Evolutionary conservation across 1,140 invertebrate genomes (phyloP).

Genomic region (Campoletis sonorensis): DNA sequence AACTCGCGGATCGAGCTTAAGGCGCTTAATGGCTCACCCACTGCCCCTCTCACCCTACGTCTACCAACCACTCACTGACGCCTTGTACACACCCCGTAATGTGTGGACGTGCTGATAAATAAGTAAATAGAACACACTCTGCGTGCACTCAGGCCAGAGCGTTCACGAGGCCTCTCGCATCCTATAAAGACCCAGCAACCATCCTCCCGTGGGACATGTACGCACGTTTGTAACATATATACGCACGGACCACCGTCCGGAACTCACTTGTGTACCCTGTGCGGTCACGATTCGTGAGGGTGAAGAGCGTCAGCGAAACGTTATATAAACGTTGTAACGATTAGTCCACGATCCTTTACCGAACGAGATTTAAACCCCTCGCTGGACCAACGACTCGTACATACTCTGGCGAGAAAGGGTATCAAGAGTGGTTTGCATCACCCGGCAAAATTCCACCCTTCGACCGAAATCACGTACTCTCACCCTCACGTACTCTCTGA

Average conservation of each 20-base stretch:
- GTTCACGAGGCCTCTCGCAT: conserved; percentile 26
- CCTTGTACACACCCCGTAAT: conserved; percentile 32
- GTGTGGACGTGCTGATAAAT: conserved; percentile 48
- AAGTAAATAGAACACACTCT: conserved; percentile 44
- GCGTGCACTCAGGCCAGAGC: conserved; percentile 15
- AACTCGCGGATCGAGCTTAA: conserved; percentile 38
- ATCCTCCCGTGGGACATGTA: not conserved
- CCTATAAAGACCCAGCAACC: conserved; percentile 18
- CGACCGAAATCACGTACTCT: not conserved
- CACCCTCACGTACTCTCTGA: not conserved
- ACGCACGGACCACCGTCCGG: not conserved
- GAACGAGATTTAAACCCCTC: not conserved
- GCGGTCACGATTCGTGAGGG: conserved; percentile 1
- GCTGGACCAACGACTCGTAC: not conserved
- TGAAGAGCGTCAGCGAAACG: not conserved
- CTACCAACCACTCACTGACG: not conserved
- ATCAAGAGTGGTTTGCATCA: conserved; percentile 4
- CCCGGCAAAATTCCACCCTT: not conserved
- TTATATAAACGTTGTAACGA: not conserved
- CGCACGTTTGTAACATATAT: conserved; percentile 10
- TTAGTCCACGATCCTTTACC: conserved; percentile 6
- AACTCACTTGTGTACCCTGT: conserved; percentile 1
- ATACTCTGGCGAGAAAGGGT: not conserved
- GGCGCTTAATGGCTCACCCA: conserved; percentile 22
- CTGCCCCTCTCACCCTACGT: not conserved